These are phyloP conservation scores for Murina feae DNA, from an alignment of 2,113 vertebrate species.

Conservation along the genomic window DNA sequence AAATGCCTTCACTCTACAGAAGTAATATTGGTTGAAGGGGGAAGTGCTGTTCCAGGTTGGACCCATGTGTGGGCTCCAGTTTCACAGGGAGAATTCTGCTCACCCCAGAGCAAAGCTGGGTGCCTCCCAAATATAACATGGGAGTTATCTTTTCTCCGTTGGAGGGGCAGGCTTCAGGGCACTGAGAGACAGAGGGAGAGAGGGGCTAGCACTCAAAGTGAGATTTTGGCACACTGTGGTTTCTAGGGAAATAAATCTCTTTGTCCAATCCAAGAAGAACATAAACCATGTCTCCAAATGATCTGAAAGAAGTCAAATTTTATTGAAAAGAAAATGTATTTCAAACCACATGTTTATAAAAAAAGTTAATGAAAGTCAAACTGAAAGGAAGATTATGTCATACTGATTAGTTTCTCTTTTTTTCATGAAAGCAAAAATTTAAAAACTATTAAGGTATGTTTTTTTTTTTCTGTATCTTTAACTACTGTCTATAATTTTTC, in stretches of 20 bases:
- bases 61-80: not conserved
- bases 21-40: rapidly evolving
- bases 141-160: not conserved
- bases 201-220: not conserved
- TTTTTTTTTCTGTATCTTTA: not conserved
- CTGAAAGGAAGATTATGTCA: not conserved
- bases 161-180: rapidly evolving
- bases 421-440: not conserved
- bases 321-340: not conserved
- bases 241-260: not conserved
- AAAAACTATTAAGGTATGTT: rapidly evolving
- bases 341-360: not conserved
- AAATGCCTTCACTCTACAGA: too few relatives aligned
- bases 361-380: not conserved
- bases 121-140: rapidly evolving
- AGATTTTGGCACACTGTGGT: not conserved
- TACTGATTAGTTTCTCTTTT: not conserved
- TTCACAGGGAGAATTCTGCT: rapidly evolving
- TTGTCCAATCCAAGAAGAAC: not conserved
- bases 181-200: rapidly evolving
- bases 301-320: not conserved
- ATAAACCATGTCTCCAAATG: not conserved
- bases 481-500: not conserved
- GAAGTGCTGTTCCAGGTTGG: not conserved
- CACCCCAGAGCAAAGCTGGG: not conserved